Evolutionary conservation across 64 coral and sea anemone species (phyloP).

Genomic region (Actinia equina): DNA sequence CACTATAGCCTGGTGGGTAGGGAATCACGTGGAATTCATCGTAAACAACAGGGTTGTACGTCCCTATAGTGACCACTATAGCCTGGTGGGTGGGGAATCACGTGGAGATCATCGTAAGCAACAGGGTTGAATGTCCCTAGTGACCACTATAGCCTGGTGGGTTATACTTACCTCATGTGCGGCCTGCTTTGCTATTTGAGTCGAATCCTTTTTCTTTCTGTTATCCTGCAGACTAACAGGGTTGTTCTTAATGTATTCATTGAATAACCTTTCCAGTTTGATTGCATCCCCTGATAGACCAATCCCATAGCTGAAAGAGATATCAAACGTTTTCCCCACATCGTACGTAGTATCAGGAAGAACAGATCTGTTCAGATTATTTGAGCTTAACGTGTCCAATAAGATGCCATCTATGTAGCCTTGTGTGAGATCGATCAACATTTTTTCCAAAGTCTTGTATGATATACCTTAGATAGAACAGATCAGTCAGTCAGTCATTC

Average conservation of each 20-base stretch:
- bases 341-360: not conserved
- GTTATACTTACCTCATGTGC: not conserved
- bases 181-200: not conserved
- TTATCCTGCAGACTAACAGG: not conserved
- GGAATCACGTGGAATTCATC: too few relatives aligned
- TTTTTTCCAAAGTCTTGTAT: not conserved
- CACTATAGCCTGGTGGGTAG: too few relatives aligned
- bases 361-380: constrained; percentile 2
- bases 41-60: too few relatives aligned
- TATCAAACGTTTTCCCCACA: constrained; percentile 17
- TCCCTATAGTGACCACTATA: too few relatives aligned
- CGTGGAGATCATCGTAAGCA: too few relatives aligned
- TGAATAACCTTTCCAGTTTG: constrained; percentile 9
- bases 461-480: not conserved
- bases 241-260: constrained; percentile 17
- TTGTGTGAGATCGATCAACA: constrained; percentile 11
- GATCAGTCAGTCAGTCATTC: too few relatives aligned
- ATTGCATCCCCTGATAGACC: constrained; percentile 33
- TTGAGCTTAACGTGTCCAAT: constrained; percentile 26
- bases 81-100: too few relatives aligned
- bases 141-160: too few relatives aligned
- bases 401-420: constrained; percentile 40
- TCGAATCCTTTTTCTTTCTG: not conserved
- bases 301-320: constrained; percentile 24
- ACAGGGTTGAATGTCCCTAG: too few relatives aligned